Evolutionary conservation across 2,888 invertebrate species (phyloP), one percentile per base, ranked within the genome.

Genomic region (Drosophila rellima): DNA sequence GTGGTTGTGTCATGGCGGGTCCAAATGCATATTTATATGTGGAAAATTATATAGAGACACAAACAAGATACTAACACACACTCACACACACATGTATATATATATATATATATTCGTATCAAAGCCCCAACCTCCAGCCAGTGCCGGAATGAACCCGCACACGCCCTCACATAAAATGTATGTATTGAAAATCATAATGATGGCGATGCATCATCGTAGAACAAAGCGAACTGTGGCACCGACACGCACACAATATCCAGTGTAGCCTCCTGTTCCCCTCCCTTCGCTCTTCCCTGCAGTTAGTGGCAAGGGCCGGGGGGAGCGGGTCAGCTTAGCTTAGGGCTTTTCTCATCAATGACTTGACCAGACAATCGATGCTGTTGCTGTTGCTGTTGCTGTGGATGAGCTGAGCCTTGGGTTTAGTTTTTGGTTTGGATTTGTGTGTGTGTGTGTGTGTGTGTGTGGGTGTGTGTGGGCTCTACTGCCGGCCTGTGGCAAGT

Each of bases 151-250:
- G 33, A 18, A 50, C 33, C 31, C 54, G 47, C 48, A 56, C 40
- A 60, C 15, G 17, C 37, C 37, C 40, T 35, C 39, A 50, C 35
- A 52, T 40, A 17, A 39, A 29, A 18, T 54, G 37, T 44, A 48
- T 72, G 81, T 87, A 67, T 83, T 75, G 82, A 84, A 83, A 89
- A 89, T 84, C 83, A 84, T 89, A 84, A 84, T 84, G 85, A 89
- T 78, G 89, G 81, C 70, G 88, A 84, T 84, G 89, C 89, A 87
- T 89, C 88, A 89, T 84, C 85, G 62, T 78, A 78, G 81, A 84
- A 84, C 89, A 84, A 84, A 87, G 72, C 45, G 76, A 68, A 39
- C 69, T 57, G 39, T 78, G 80, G 76, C 68, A 71, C 70, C 89
- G 87, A 89, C 89, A 89, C 78, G 87, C 89, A 87, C 76, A 89